Base-by-base conservation (phyloP, 2,113 vertebrate species). In the Suncus etruscus region DNA sequence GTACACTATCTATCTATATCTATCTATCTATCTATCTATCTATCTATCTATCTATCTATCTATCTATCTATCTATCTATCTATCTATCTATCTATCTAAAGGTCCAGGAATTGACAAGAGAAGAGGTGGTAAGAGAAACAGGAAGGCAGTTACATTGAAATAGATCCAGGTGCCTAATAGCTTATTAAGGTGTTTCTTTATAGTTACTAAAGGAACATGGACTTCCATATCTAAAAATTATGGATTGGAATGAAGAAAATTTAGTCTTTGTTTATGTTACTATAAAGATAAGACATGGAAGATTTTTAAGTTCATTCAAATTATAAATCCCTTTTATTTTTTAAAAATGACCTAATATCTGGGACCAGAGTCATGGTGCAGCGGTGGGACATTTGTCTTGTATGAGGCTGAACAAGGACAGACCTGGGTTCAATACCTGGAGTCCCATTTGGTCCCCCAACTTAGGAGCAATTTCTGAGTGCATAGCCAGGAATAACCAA, bases 241-340 rank as follows among this genome's bases (percentile, higher is more conserved):
- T 84, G 4, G 31, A 31, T 47, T 69, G 25, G 39, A 54, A 81
- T 77, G 27, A 87, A 6, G 72, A 65, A 90, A 77, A 89, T 65
- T 76, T 47, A 20, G 61, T 15, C 77, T 89, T 66, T 54, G 4
- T 12, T 68, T 63, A 9, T 63, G 7, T 12, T 79, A 24, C 76
- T 27, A 70, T n/a, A 80, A 68, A 77, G 48, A 54, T 32, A 89
- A 76, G 25, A 18, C 61, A 51, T 75, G 18, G 32, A 86, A 87
- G 47, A 24, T 72, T 32, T 70, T 83, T 76, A 92, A 79, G 24
- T 88, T 90, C 47, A 89, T 90, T 70, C 16, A 54, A 54, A 54
- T 15, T 54, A 14, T 39, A 39, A 39, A 39, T 39, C 39, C 39
- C 39, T 39, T 39, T 39, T 39, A 39, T 39, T 39, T 39, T 39